Evolutionary conservation across 2,113 vertebrate genomes (phyloP), one percentile per base, ranked within the genome.

Genomic region (Tenebrosternarchus preto): DNA sequence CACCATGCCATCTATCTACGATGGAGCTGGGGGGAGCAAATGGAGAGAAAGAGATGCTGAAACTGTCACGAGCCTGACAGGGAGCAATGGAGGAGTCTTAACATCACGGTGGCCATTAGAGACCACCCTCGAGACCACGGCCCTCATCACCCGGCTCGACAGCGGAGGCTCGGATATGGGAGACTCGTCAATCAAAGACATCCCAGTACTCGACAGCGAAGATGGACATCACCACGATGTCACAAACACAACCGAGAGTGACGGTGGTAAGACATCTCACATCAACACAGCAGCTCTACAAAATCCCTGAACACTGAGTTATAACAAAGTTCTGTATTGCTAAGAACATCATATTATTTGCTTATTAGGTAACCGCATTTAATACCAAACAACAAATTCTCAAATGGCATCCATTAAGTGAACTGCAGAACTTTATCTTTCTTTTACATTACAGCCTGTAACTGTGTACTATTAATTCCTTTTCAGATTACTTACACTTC

Each of bases 81-180:
- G n/a, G n/a, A n/a, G n/a, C n/a, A n/a, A n/a, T n/a, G n/a, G n/a
- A n/a, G n/a, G n/a, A n/a, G n/a, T n/a, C n/a, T n/a, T n/a, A n/a
- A n/a, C n/a, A n/a, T n/a, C n/a, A n/a, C n/a, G n/a, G n/a, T n/a
- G n/a, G n/a, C n/a, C n/a, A n/a, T n/a, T n/a, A n/a, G n/a, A n/a
- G n/a, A n/a, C n/a, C n/a, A n/a, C n/a, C n/a, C n/a, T 0, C 19
- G 7, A 20, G 2, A n/a, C 5, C 1, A 70, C 3, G 6, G 20
- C 50, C 22, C 0, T 3, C 4, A 15, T 16, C 12, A 1, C n/a
- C 15, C 39, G 7, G 17, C 20, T 3, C 11, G 70, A 68, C 0
- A 31, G 0, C 24, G n/a, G 0, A 43, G 63, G 79, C 61, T 75
- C 79, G 56, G 72, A 71, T 4, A 80, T 80, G 72, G 60, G 17